Base-by-base conservation (phyloP, 2,797 vertebrate species). In the Prionace glauca region DNA sequence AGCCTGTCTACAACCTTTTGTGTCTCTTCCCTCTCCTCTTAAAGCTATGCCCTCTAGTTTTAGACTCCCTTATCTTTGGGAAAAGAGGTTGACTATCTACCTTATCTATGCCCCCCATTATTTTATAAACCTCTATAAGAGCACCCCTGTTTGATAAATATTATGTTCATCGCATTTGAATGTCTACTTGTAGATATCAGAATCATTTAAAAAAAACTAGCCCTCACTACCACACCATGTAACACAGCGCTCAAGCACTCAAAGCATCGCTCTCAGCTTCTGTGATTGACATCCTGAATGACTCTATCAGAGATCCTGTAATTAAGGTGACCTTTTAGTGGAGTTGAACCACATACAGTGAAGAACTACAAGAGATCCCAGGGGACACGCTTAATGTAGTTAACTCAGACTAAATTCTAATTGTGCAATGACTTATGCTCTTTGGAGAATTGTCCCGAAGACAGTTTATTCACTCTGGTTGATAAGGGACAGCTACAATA, bases 281-380 rank as follows among this genome's bases (percentile, higher is more conserved):
- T 97, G 79, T 96, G 96, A 97, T 12, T 97, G 97, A 97, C 97
- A 96, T 95, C 97, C 96, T 97, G 97, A 97, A 97, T 97, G 97
- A 96, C 97, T 97, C 95, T 97, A 96, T 96, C 96, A 97, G 97
- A 97, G 96, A 96, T 97, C 96, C 96, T 97, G 95, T 98, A 98
- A 98, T 98, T 98, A 97, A 96, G 95, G 95, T 97, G 97, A 98
- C 97, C 97, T 98, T 98, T 98, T 96, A 96, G 97, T 97, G 97
- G 67, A 97, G 97, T 96, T 97, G 96, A 96, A 96, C 96, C 96
- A 96, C 97, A 96, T 45, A 96, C 96, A 96, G 96, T 97, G 96
- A 95, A 97, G 97, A 95, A 77, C 45, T 72, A 97, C 96, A 97
- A 98, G 97, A 96, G 96, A 96, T 97, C 97, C 97, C 97, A 77